Evolutionary conservation across 92 coral and sea anemone species (phyloP).

Genomic region (Porites lobata): DNA sequence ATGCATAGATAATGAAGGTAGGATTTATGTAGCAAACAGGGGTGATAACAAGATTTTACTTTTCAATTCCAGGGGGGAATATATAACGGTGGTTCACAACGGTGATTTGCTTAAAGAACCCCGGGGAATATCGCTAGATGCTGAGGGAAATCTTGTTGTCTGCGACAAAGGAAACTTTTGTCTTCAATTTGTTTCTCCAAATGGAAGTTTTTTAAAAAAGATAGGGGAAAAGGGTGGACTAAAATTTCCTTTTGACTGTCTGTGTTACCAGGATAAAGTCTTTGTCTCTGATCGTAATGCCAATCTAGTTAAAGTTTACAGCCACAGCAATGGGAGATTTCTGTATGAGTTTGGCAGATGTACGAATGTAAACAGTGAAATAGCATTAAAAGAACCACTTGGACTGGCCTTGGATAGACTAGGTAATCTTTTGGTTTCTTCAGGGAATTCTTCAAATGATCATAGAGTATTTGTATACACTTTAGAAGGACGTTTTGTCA

Average conservation of each 20-base stretch:
- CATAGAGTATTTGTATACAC: conserved; percentile 54
- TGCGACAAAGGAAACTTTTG: background rate
- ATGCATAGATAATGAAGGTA: conserved; percentile 7
- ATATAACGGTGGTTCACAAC: background rate
- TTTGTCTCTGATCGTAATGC: conserved; percentile 1
- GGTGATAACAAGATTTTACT: conserved; percentile 2
- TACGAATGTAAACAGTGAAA: background rate
- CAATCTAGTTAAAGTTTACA: conserved; percentile 6
- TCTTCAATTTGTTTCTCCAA: background rate
- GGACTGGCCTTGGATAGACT: conserved; percentile 8
- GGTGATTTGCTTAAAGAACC: background rate
- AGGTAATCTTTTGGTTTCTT: background rate
- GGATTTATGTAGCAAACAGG: conserved; percentile 25
- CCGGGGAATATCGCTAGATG: conserved; percentile 11
- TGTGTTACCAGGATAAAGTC: conserved; percentile 1
- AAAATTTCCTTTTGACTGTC: conserved; percentile 1
- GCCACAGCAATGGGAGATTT: background rate
- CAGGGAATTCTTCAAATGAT: background rate
- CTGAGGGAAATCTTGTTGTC: background rate
- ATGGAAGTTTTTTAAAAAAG: background rate
- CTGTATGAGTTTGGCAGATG: conserved; percentile 19
- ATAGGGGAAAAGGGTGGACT: conserved; percentile 36
- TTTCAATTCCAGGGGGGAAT: conserved; percentile 3
- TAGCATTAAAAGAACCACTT: background rate
- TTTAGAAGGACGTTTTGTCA: conserved; percentile 33